Conservation (phyloP, 64 coral and sea anemone genomes). For the Montipora sp. region DNA sequence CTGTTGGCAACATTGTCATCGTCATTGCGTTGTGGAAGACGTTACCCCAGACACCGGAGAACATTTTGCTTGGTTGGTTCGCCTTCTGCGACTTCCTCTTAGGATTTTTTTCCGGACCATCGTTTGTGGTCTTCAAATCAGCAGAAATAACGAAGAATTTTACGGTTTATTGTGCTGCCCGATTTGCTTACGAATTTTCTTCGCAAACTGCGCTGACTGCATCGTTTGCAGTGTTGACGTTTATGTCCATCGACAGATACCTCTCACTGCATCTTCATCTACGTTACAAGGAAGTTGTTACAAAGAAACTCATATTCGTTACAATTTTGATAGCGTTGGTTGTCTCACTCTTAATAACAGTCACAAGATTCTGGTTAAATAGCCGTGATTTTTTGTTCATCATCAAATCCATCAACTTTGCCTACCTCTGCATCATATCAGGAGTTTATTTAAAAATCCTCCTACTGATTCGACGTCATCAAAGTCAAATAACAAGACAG, state of each 20-base stretch:
- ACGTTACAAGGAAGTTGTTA: constrained; percentile 25
- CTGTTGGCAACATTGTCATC: constrained; percentile 20
- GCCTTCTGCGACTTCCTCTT: constrained; percentile 37
- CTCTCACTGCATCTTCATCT: constrained; percentile 31
- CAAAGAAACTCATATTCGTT: neutral
- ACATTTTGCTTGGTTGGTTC: constrained; percentile 40
- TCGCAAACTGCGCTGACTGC: constrained; percentile 13
- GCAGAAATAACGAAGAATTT: constrained; percentile 27
- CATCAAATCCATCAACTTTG: neutral
- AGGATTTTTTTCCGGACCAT: constrained; percentile 14
- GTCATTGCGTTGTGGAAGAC: constrained; percentile 22
- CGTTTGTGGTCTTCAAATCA: constrained; percentile 13
- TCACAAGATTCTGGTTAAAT: constrained; percentile 6
- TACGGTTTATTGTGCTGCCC: neutral
- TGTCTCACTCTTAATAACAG: neutral
- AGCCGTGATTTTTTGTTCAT: constrained; percentile 1
- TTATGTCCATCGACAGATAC: constrained; percentile 38
- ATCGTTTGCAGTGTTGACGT: constrained; percentile 15
- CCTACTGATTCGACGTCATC: constrained; percentile 19
- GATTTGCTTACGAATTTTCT: constrained; percentile 14
- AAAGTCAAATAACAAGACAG: neutral
- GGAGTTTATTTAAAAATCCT: constrained; percentile 30
- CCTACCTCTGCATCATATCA: neutral
- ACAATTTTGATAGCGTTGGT: neutral
- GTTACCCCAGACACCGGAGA: neutral